Evolutionary conservation across 2,797 vertebrate species (phyloP).

Genomic region (Sorex maritimensis): DNA sequence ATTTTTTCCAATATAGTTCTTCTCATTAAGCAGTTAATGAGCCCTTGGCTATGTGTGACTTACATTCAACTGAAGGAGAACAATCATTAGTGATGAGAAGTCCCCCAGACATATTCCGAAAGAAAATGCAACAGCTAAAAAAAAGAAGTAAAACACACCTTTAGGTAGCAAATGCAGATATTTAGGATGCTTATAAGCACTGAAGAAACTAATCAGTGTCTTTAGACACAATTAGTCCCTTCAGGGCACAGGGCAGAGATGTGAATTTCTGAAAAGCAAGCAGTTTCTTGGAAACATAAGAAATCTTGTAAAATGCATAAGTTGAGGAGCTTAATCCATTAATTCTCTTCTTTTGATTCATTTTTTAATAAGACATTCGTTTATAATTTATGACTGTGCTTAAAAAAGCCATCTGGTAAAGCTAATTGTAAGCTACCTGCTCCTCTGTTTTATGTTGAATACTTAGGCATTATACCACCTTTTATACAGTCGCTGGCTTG

Average conservation of each 20-base stretch:
- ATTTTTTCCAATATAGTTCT: conserved; percentile 12
- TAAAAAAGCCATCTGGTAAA: conserved; percentile 79
- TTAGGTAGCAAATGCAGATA: neutral
- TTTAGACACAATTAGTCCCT: neutral
- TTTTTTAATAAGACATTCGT: conserved; percentile 52
- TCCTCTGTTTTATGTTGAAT: conserved; percentile 63
- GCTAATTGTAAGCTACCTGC: conserved; percentile 57
- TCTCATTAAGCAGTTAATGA: conserved; percentile 59
- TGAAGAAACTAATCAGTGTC: neutral
- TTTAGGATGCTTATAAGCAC: neutral
- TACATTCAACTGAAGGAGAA: conserved; percentile 37
- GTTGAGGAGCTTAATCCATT: neutral
- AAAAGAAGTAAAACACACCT: conserved; percentile 14
- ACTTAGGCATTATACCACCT: conserved; percentile 62
- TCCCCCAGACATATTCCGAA: conserved; percentile 8
- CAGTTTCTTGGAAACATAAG: conserved; percentile 4
- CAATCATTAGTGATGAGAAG: conserved; percentile 28
- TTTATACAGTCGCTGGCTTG: conserved; percentile 34
- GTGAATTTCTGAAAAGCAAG: neutral
- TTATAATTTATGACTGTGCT: conserved; percentile 76
- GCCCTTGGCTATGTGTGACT: neutral
- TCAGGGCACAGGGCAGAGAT: neutral
- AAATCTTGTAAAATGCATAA: conserved; percentile 22
- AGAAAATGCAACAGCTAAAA: neutral
- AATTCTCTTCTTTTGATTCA: conserved; percentile 29